Evolutionary conservation across 2,888 invertebrate species (phyloP).

Genomic region (Nipponacmea schrenckii): DNA sequence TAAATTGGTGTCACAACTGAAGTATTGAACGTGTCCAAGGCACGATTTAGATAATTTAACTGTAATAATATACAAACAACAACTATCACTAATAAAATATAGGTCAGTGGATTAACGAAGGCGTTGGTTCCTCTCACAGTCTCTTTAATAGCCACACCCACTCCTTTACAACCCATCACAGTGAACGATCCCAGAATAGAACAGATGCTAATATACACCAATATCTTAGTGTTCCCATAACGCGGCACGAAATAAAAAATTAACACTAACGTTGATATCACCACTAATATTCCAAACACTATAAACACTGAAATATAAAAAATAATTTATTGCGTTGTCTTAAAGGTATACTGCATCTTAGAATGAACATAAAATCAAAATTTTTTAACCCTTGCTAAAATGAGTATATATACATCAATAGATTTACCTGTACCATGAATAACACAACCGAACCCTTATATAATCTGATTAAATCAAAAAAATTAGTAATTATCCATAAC

Average conservation of each 20-base stretch:
- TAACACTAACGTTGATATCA: conserved; percentile 76
- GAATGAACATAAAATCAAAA: too few species aligned
- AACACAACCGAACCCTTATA: too few species aligned
- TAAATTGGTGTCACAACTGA: conserved; percentile 95
- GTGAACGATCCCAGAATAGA: conserved; percentile 92
- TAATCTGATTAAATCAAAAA: too few species aligned
- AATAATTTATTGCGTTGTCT: too few species aligned
- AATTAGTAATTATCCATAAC: too few species aligned
- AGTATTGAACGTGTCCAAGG: conserved; percentile 93
- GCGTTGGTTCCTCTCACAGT: conserved; percentile 72
- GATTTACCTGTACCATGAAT: too few species aligned
- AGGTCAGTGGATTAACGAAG: conserved; percentile 82
- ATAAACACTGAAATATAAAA: conserved; percentile 76
- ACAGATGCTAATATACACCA: conserved; percentile 88
- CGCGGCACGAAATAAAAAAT: conserved; percentile 81
- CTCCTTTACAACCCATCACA: conserved; percentile 93
- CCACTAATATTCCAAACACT: conserved; percentile 79
- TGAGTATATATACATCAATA: too few species aligned
- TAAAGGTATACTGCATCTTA: too few species aligned
- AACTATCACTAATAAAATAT: conserved; percentile 79
- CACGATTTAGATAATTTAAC: conserved; percentile 93
- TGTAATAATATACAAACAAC: conserved; percentile 86
- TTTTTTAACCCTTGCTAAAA: too few species aligned
- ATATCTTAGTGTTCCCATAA: conserved; percentile 84
- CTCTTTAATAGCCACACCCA: conserved; percentile 85